These are phyloP conservation scores for Ormyrus thymus DNA, from an alignment of 2,888 invertebrate genomes.

Conservation along the genomic window DNA sequence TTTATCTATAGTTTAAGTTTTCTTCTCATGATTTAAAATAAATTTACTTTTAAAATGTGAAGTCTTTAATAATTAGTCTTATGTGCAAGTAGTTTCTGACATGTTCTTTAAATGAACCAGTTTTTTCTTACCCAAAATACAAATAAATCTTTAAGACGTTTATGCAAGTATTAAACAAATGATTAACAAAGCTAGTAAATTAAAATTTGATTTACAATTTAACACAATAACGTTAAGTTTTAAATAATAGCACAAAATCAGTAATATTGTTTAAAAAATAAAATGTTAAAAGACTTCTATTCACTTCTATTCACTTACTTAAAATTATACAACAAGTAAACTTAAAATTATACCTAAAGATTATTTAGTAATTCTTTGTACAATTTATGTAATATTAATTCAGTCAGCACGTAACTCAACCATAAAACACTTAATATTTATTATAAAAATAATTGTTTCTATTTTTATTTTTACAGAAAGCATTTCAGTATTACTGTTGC, in stretches of 20 bases:
- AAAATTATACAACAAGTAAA: too few species aligned
- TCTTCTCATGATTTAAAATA: not conserved
- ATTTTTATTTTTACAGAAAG: slow-evolving; percentile 41
- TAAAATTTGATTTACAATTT: too few species aligned
- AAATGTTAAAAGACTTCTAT: not conserved
- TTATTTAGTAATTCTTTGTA: slow-evolving; percentile 33
- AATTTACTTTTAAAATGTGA: not conserved
- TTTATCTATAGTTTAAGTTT: not conserved
- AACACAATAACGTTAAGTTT: not conserved
- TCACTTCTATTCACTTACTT: not conserved
- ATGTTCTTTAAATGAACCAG: too few species aligned
- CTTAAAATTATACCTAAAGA: not conserved
- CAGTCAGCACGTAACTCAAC: slow-evolving; percentile 36
- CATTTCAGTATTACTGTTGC: slow-evolving; percentile 3
- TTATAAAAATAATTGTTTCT: slow-evolving; percentile 50
- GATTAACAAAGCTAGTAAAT: too few species aligned
- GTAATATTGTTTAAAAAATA: slow-evolving; percentile 15
- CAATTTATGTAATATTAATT: slow-evolving; percentile 36
- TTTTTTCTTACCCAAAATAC: too few species aligned
- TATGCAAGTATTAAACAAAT: too few species aligned
- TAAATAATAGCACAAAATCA: not conserved
- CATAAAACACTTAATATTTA: slow-evolving; percentile 29
- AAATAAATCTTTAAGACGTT: too few species aligned
- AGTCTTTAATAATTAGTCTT: not conserved
- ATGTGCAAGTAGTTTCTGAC: not conserved